These are phyloP conservation scores for Anas bernieri DNA, from an alignment of 2,797 vertebrate genomes.

Conservation along the genomic window DNA sequence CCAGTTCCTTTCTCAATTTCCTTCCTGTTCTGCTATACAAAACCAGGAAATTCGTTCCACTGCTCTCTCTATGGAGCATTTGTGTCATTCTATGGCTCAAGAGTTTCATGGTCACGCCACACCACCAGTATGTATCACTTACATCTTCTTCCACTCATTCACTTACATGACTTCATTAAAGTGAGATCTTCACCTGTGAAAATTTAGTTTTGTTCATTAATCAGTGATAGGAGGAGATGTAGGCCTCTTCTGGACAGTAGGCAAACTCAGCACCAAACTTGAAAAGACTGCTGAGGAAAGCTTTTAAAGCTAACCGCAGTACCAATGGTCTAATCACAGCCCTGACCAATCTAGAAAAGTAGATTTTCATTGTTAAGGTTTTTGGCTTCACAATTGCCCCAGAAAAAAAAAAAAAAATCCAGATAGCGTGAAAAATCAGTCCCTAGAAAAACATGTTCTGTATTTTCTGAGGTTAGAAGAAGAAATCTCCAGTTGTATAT, in stretches of 20 bases:
- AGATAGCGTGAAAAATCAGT: not conserved
- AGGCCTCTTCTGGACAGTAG: not conserved
- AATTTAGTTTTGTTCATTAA: not conserved
- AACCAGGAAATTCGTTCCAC: not conserved
- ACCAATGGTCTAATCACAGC: not conserved
- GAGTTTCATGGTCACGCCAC: not conserved
- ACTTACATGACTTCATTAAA: not conserved
- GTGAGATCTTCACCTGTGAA: not conserved
- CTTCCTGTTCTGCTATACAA: not conserved
- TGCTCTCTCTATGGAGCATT: not conserved
- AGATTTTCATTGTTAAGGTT: not conserved
- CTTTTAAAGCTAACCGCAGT: not conserved
- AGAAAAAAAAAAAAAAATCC: conserved; percentile 16
- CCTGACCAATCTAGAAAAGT: not conserved
- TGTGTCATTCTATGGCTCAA: not conserved
- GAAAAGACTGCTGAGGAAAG: not conserved
- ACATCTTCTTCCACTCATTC: not conserved
- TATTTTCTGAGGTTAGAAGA: conserved; percentile 12
- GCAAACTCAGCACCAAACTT: not conserved
- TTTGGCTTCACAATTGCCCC: not conserved
- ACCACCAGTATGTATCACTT: not conserved
- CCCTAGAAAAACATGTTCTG: not conserved
- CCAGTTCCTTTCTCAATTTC: not conserved
- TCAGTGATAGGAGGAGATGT: not conserved
- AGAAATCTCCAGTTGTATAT: not conserved